These are phyloP conservation scores for Dolichopus griseipennis DNA, from an alignment of 2,888 invertebrate genomes.

Conservation along the genomic window DNA sequence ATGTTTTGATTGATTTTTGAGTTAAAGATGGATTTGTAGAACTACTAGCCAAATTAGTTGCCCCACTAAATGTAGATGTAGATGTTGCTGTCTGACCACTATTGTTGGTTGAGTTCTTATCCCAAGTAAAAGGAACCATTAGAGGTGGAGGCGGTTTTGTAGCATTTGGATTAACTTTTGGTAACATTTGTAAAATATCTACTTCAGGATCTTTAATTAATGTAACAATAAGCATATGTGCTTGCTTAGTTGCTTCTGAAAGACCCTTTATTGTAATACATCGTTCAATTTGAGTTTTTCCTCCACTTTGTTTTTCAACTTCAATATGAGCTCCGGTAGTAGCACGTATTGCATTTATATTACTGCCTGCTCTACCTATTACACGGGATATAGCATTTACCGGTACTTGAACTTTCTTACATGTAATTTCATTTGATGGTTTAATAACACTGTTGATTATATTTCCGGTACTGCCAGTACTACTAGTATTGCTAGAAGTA, in stretches of 20 bases:
- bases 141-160: constrained; percentile 28
- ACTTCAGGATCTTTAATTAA: constrained; percentile 94
- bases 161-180: constrained; percentile 47
- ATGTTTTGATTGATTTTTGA: constrained; percentile 16
- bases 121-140: constrained; percentile 38
- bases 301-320: constrained; percentile 81
- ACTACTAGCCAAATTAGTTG: constrained; percentile 25
- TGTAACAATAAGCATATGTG: constrained; percentile 80
- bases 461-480: not conserved
- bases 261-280: constrained; percentile 94
- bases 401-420: constrained; percentile 90
- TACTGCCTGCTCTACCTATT: constrained; percentile 93
- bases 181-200: constrained; percentile 74
- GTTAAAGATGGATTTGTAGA: constrained; percentile 27
- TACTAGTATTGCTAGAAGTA: constrained; percentile 11
- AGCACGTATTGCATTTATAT: constrained; percentile 95
- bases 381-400: constrained; percentile 92
- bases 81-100: constrained; percentile 29
- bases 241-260: constrained; percentile 85
- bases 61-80: constrained; percentile 30
- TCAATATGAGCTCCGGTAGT: constrained; percentile 97
- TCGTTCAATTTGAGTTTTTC: constrained; percentile 86
- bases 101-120: constrained; percentile 34
- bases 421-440: constrained; percentile 44
- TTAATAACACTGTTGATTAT: constrained; percentile 26